Percentiles rank a stretch among this genome's conserved stretches.
phyloP scores from a whole-genome alignment of 1,140 invertebrate genomes.

The Macrotrachela quadricornifera region DNA sequence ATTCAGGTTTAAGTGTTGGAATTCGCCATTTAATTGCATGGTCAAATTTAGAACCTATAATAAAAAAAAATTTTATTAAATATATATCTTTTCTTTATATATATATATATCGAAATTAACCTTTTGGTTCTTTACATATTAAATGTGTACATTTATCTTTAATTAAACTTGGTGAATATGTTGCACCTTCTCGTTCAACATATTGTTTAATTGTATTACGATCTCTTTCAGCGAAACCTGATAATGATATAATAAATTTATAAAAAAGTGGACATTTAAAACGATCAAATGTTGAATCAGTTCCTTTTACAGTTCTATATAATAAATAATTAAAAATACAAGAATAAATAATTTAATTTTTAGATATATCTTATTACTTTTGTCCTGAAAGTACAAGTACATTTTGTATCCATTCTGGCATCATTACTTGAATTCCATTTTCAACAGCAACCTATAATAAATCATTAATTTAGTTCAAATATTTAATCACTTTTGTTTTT shows the following conservation, averaged over 20 bases:
- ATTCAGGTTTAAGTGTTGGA: conserved; percentile 45
- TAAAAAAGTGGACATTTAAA: conserved; percentile 54
- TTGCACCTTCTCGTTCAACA: conserved; percentile 37
- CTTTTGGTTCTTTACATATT: conserved; percentile 36
- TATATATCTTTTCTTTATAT: background rate
- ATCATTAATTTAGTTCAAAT: too few species aligned
- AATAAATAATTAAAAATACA: background rate
- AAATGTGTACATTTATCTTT: conserved; percentile 35
- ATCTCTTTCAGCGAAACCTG: conserved; percentile 43
- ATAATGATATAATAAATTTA: conserved; percentile 52
- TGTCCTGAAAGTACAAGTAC: too few species aligned
- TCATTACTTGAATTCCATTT: too few species aligned
- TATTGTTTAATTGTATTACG: conserved; percentile 47
- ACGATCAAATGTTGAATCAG: conserved; percentile 40
- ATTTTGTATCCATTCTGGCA: too few species aligned
- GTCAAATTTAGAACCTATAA: conserved; percentile 42
- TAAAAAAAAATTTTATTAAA: background rate
- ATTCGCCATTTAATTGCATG: conserved; percentile 51
- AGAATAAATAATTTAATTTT: too few species aligned
- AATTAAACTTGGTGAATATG: conserved; percentile 33
- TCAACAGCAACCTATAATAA: too few species aligned
- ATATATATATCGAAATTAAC: conserved; percentile 29
- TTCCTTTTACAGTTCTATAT: conserved; percentile 34
- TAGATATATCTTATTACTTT: too few species aligned
- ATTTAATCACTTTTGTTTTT: too few species aligned